Evolutionary conservation across 2,888 invertebrate species (phyloP).

Genomic region (Orchesella flavescens): DNA sequence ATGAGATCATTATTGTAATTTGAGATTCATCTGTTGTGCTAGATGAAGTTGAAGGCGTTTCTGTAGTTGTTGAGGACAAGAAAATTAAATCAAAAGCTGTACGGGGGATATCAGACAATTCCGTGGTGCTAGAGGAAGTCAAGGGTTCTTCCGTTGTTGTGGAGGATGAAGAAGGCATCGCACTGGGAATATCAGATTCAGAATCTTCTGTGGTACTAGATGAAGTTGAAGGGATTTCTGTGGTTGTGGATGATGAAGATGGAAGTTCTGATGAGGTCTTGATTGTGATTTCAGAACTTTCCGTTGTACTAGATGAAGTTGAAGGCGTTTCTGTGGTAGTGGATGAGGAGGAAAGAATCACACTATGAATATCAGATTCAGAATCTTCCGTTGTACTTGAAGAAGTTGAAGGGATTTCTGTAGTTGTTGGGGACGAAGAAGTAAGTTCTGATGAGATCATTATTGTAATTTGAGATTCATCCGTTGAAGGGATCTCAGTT

Average conservation of each 20-base stretch:
- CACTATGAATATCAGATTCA: not conserved
- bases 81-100: not conserved
- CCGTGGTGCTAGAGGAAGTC: not conserved
- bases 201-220: too few species aligned
- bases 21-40: not conserved
- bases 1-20: not conserved
- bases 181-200: too few species aligned
- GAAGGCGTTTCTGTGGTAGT: not conserved
- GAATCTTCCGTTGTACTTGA: slow-evolving; percentile 7
- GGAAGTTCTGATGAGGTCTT: not conserved
- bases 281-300: not conserved
- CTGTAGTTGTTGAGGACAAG: not conserved
- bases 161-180: too few species aligned
- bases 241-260: not conserved
- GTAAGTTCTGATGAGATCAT: not conserved
- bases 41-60: too few species aligned
- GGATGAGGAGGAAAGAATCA: not conserved
- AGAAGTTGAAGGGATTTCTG: not conserved
- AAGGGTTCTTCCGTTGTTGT: not conserved
- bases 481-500: not conserved
- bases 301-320: not conserved
- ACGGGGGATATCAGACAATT: not conserved
- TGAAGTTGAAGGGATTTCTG: not conserved
- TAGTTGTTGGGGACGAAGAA: not conserved
- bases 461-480: not conserved